Conservation (phyloP, 2,797 vertebrate species). For the Hydrolagus colliei region DNA sequence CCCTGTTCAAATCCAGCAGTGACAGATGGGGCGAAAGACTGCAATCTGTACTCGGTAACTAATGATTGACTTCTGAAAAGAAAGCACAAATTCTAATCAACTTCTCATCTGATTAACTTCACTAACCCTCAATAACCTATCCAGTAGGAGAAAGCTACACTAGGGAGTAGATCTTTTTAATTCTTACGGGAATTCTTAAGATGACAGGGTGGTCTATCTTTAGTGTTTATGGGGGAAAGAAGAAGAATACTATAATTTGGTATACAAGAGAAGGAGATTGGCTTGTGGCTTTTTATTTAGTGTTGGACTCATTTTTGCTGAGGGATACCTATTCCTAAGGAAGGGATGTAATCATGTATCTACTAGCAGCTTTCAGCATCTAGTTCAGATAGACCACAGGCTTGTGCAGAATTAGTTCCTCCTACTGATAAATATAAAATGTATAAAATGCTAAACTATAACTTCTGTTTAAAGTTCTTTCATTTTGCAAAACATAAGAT, state of each 20-base stretch:
- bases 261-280: too few species aligned
- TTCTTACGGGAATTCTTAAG: background rate
- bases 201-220: background rate
- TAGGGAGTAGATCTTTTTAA: background rate
- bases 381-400: background rate
- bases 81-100: slow-evolving; percentile 16
- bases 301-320: background rate
- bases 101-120: background rate
- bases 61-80: background rate
- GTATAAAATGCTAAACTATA: too few species aligned
- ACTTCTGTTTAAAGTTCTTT: too few species aligned
- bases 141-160: too few species aligned
- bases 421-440: too few species aligned
- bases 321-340: background rate
- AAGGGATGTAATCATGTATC: background rate
- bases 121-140: background rate
- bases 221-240: background rate
- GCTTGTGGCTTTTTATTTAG: too few species aligned
- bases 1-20: background rate
- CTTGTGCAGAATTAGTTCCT: background rate
- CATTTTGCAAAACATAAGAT: too few species aligned
- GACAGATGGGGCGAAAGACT: slow-evolving; percentile 3
- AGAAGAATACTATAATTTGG: background rate
- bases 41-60: background rate
- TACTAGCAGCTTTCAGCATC: background rate